Percentiles rank a stretch among this genome's conserved stretches.
These are phyloP conservation scores for Caenorhabditis sp. DNA, from an alignment of 2,888 invertebrate species.

Conservation along the genomic window DNA sequence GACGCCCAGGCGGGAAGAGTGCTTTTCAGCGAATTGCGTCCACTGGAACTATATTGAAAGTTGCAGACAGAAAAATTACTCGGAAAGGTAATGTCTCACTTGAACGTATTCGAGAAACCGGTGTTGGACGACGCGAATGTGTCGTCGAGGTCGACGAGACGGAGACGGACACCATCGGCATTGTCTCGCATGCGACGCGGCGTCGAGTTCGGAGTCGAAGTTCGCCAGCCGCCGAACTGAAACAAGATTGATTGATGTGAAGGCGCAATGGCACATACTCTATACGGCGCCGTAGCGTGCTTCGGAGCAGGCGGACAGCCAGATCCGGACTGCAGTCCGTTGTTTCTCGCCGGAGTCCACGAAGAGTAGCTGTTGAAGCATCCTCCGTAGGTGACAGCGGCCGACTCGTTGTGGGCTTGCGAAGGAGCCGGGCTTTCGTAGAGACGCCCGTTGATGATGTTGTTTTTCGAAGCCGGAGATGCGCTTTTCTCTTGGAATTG, in stretches of 20 bases:
- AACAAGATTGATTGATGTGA: background rate
- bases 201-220: conserved; percentile 19
- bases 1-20: conserved; percentile 59
- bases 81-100: background rate
- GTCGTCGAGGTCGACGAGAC: conserved; percentile 39
- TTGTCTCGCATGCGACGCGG: background rate
- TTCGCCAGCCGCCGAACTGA: conserved; percentile 24
- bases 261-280: background rate
- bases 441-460: conserved; percentile 14
- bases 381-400: conserved; percentile 32
- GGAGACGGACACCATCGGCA: conserved; percentile 10
- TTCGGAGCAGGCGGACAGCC: conserved; percentile 20
- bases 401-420: conserved; percentile 30
- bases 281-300: background rate
- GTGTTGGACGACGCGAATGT: conserved; percentile 8
- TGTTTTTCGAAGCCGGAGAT: background rate
- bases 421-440: conserved; percentile 10
- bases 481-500: background rate
- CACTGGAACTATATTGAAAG: conserved; percentile 10
- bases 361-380: conserved; percentile 33
- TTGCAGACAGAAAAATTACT: background rate
- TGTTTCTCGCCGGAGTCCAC: conserved; percentile 9
- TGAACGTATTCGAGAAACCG: conserved; percentile 10
- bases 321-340: background rate
- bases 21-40: conserved; percentile 14